Evolutionary conservation across 2,113 vertebrate species (phyloP).

Genomic region (Antigone vipio): DNA sequence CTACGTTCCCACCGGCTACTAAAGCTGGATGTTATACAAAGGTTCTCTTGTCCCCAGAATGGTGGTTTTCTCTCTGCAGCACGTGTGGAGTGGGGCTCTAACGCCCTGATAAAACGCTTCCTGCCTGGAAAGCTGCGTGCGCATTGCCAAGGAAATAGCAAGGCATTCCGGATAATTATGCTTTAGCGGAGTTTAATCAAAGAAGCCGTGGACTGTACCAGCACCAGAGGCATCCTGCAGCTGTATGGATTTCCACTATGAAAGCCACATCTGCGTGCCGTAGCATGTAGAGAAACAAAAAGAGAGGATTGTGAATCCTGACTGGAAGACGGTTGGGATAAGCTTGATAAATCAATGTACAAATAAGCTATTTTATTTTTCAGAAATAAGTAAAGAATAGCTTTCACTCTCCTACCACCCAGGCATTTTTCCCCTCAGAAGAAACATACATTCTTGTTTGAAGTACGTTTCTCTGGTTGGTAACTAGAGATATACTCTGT

Average conservation of each 20-base stretch:
- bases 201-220: constrained; percentile 32
- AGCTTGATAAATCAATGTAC: constrained; percentile 20
- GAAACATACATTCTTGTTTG: neutral
- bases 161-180: constrained; percentile 58
- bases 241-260: constrained; percentile 12
- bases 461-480: neutral
- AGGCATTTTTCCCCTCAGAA: neutral
- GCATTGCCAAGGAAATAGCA: constrained; percentile 56
- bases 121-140: neutral
- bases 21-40: neutral
- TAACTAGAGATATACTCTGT: neutral
- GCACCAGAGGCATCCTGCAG: constrained; percentile 40
- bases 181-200: constrained; percentile 64
- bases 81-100: neutral
- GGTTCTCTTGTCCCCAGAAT: neutral
- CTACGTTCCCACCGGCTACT: neutral
- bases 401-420: neutral
- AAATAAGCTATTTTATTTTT: neutral
- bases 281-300: neutral
- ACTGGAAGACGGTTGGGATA: neutral
- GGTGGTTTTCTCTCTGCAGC: neutral
- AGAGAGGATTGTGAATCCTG: neutral
- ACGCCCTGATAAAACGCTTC: neutral
- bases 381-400: neutral
- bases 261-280: neutral